A percentile compares a stretch with the other conserved stretches of the same genome.
Evolutionary conservation across 2,797 vertebrate species (phyloP).

Genomic region (Notamacropus eugenii): DNA sequence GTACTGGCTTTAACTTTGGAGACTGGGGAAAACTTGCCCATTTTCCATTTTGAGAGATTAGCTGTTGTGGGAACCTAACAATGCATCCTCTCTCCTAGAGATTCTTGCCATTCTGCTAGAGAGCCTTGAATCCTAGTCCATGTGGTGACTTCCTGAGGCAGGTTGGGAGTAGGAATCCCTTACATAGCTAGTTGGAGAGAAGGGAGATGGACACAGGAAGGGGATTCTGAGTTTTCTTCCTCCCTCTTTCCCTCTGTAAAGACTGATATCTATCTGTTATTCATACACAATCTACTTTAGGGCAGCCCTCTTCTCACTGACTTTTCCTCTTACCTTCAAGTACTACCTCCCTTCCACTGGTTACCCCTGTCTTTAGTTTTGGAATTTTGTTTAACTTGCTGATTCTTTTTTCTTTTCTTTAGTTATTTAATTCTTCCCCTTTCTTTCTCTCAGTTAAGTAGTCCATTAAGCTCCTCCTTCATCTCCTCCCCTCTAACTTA

Average conservation of each 20-base stretch:
- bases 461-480: background rate
- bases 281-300: background rate
- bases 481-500: background rate
- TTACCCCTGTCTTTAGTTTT: background rate
- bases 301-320: background rate
- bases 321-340: background rate
- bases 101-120: background rate
- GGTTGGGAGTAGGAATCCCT: background rate
- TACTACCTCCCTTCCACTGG: background rate
- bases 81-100: background rate
- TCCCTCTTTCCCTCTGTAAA: background rate
- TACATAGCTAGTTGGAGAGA: accelerated
- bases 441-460: background rate
- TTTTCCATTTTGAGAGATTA: background rate
- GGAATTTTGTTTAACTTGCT: background rate
- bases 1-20: background rate
- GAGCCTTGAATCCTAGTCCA: background rate
- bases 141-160: background rate
- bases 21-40: background rate
- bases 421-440: background rate
- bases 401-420: background rate
- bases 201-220: background rate
- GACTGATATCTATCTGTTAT: background rate
- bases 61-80: background rate
- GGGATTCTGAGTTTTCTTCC: background rate